Percentiles rank a stretch among this genome's conserved stretches.
These are phyloP conservation scores for Sebastes flavidus DNA, from an alignment of 2,797 vertebrate genomes.

Conservation along the genomic window DNA sequence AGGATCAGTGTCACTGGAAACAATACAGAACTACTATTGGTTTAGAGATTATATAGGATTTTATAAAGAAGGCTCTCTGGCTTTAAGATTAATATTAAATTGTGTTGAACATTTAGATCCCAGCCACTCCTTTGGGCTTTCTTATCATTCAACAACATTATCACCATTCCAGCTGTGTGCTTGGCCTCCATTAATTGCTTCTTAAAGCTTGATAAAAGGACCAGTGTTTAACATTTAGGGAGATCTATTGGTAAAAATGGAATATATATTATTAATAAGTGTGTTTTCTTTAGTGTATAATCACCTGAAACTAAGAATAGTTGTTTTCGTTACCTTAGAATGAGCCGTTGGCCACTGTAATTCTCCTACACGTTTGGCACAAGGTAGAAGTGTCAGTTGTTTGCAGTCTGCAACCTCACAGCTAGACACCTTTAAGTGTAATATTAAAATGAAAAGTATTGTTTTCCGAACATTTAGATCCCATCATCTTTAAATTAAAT, in stretches of 20 bases:
- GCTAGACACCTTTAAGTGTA: not conserved
- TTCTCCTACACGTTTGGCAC: no score
- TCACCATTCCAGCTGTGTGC: not conserved
- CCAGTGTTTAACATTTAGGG: no score
- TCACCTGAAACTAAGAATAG: no score
- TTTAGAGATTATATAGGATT: not conserved
- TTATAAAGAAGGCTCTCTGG: not conserved
- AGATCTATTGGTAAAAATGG: no score
- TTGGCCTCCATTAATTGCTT: not conserved
- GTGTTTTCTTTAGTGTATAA: no score
- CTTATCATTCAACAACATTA: not conserved
- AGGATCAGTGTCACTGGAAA: not conserved
- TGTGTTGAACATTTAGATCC: not conserved
- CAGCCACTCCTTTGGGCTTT: not conserved
- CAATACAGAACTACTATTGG: not conserved
- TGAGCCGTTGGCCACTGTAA: no score
- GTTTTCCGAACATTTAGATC: not conserved
- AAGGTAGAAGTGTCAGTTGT: no score
- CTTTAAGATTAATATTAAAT: not conserved
- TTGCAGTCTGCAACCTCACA: no score
- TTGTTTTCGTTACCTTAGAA: no score
- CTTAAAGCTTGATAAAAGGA: not conserved
- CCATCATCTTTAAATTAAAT: slow-evolving; percentile 6
- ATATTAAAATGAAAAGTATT: not conserved
- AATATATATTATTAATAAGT: no score